A percentile compares a stretch with the other conserved stretches of the same genome.
Conservation (phyloP, 1,140 invertebrate genomes). For the Cephus cinctus region DNA sequence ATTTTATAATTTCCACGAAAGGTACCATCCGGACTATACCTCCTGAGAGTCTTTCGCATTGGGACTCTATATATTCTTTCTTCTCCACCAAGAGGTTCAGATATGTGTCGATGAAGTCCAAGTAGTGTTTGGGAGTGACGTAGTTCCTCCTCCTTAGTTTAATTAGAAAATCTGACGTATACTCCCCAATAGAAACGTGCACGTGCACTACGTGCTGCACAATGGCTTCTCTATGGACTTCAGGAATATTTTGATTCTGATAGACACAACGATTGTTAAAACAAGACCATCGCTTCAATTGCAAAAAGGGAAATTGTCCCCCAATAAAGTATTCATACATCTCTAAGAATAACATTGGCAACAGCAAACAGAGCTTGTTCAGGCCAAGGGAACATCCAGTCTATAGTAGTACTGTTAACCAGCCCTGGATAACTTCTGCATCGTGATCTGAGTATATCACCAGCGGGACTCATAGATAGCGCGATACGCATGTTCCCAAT, state of each 20-base stretch:
- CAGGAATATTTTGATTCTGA: constrained; percentile 64
- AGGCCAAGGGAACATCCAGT: constrained; percentile 93
- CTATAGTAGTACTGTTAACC: constrained; percentile 89
- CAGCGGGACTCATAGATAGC: constrained; percentile 84
- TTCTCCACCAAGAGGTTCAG: constrained; percentile 70
- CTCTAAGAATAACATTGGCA: constrained; percentile 74
- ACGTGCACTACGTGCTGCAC: constrained; percentile 83
- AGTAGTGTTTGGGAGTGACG: constrained; percentile 87
- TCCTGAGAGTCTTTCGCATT: constrained; percentile 46
- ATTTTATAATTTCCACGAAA: neutral
- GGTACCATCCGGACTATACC: constrained; percentile 26
- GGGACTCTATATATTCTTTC: constrained; percentile 48
- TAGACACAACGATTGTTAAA: constrained; percentile 12
- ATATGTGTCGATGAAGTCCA: constrained; percentile 82
- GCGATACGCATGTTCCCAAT: constrained; percentile 85
- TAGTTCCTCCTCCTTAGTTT: constrained; percentile 77
- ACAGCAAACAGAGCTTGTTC: constrained; percentile 83
- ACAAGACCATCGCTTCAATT: neutral
- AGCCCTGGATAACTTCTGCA: constrained; percentile 89
- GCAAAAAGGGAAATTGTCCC: constrained; percentile 6
- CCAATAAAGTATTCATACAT: constrained; percentile 41
- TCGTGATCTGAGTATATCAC: constrained; percentile 75
- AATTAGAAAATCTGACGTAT: constrained; percentile 70
- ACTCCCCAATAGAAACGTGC: constrained; percentile 70
- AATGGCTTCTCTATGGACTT: constrained; percentile 65